A percentile compares a stretch with the other conserved stretches of the same genome.
Conservation (phyloP, 2,888 invertebrate species). For the Nebria salina region DNA sequence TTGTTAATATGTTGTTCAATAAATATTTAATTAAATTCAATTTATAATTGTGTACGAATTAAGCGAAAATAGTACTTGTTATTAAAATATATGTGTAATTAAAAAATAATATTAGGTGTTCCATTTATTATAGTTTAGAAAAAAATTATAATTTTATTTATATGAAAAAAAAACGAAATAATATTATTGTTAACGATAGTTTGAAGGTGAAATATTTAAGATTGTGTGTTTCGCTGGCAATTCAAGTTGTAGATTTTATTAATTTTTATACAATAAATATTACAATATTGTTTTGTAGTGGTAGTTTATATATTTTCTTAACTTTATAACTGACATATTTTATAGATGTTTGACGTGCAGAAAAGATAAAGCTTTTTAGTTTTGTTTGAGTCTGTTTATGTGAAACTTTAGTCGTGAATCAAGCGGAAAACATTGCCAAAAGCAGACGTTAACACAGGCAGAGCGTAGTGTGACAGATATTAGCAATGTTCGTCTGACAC, state of each 20-base stretch:
- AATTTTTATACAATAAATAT: not conserved
- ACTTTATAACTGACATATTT: not conserved
- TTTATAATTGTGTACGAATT: too few species aligned
- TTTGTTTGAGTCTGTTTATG: not conserved
- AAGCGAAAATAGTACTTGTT: not conserved
- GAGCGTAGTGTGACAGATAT: conserved; percentile 34
- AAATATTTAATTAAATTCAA: too few species aligned
- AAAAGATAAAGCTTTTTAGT: not conserved
- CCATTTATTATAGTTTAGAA: not conserved
- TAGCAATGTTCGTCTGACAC: conserved; percentile 31
- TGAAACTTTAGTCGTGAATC: not conserved
- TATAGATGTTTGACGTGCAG: not conserved
- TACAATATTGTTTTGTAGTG: not conserved
- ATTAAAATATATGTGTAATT: not conserved
- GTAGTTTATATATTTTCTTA: not conserved
- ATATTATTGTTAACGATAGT: too few species aligned
- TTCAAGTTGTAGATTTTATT: too few species aligned
- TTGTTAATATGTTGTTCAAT: not conserved
- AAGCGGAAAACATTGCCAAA: not conserved
- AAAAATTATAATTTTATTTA: not conserved
- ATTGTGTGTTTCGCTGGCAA: too few species aligned
- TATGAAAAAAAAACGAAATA: too few species aligned
- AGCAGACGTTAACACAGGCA: conserved; percentile 11
- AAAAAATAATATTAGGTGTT: not conserved
- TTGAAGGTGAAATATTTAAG: too few species aligned